A percentile compares a stretch with the other conserved stretches of the same genome.
phyloP scores from a whole-genome alignment of 2,797 vertebrate species.

The Acomys russatus region DNA sequence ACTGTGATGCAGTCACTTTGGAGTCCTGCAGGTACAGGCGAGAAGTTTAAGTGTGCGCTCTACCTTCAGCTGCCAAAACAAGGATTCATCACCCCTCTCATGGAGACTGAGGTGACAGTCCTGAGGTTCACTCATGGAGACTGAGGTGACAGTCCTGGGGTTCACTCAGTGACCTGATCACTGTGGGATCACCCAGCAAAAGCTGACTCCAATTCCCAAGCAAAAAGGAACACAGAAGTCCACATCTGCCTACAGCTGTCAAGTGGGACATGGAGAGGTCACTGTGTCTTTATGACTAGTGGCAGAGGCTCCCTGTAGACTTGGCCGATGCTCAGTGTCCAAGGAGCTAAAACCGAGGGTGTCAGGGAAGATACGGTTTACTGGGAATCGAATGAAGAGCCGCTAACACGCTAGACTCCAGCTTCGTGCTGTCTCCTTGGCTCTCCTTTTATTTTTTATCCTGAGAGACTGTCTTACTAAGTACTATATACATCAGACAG shows the following conservation, averaged over 20 bases:
- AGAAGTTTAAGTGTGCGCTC: not conserved
- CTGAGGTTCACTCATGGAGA: not conserved
- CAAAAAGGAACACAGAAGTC: not conserved
- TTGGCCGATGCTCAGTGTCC: not conserved
- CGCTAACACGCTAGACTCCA: not conserved
- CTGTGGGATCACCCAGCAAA: not conserved
- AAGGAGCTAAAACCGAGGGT: not conserved
- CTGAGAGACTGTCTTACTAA: not conserved
- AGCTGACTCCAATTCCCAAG: not conserved
- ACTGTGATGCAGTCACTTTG: not conserved
- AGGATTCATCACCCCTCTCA: not conserved
- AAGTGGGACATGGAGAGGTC: not conserved
- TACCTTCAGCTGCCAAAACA: not conserved
- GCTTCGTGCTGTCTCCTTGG: not conserved
- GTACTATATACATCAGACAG: not conserved
- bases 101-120: not conserved
- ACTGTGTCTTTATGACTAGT: not conserved
- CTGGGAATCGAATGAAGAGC: rapidly evolving
- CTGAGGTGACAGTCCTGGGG: not conserved
- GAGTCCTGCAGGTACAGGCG: not conserved
- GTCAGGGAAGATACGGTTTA: too few species aligned
- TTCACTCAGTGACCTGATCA: not conserved
- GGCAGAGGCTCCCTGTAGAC: not conserved
- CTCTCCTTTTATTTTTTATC: not conserved
- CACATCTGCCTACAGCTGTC: not conserved